Percentiles rank a stretch among this genome's conserved stretches.
phyloP scores from a whole-genome alignment of 2,113 vertebrate genomes.

The Takifugu bimaculatus region DNA sequence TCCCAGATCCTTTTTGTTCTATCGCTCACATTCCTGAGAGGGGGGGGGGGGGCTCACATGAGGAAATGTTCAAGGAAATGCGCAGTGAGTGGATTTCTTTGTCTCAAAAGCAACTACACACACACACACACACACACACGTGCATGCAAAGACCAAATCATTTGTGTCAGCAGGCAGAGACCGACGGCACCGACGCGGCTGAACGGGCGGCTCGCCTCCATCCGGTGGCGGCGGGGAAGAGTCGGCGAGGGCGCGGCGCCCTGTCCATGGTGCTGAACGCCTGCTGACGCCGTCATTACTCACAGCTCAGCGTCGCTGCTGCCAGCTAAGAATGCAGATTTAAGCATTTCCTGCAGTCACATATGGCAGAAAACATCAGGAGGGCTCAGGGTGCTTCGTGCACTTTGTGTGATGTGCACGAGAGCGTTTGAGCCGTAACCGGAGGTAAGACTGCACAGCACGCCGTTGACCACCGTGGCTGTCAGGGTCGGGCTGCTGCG shows the following conservation, averaged over 20 bases:
- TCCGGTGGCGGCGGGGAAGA: slow-evolving; percentile 11
- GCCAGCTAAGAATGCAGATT: not conserved
- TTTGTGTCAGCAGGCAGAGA: not conserved
- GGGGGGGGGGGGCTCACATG: not conserved
- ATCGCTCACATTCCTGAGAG: slow-evolving; percentile 30
- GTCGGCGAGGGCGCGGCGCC: slow-evolving; percentile 14
- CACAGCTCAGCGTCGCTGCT: slow-evolving; percentile 9
- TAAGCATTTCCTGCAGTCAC: too few species aligned
- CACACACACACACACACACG: not conserved
- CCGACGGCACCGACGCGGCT: not conserved
- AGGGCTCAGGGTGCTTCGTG: too few species aligned
- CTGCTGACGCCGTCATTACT: slow-evolving; percentile 31
- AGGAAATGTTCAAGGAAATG: slow-evolving; percentile 3
- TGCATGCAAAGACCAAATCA: not conserved
- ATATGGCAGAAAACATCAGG: too few species aligned
- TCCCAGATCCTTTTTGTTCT: slow-evolving; percentile 14
- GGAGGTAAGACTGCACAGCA: too few species aligned
- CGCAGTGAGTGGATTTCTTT: not conserved
- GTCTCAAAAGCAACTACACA: not conserved
- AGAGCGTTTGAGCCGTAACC: too few species aligned
- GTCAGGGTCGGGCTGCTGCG: too few species aligned
- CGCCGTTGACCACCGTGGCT: too few species aligned
- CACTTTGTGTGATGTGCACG: too few species aligned
- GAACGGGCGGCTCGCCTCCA: slow-evolving; percentile 1
- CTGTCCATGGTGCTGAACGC: slow-evolving; percentile 64